Evolutionary conservation across 37 sponge, comb jelly and placozoan species (phyloP), one percentile per base, ranked within the genome.

Genomic region (Mnemiopsis leidyi): DNA sequence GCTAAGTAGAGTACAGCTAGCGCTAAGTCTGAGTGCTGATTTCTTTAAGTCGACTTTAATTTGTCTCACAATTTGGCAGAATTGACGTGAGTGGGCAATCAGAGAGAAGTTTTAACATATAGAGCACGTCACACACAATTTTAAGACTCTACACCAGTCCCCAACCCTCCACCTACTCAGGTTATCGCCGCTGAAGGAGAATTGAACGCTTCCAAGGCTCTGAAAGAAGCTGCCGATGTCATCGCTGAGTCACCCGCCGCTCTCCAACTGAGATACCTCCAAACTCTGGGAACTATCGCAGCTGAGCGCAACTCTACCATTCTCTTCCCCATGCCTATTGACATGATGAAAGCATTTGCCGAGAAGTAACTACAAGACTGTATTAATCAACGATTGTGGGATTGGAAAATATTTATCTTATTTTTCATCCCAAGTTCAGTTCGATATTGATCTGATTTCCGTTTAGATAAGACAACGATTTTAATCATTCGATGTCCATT

Each of bases 281-380:
- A 99, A 94, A 97, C 99, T 13, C 95, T 99, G 34, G 95, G 92
- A 76, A 76, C 93, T 79, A 97, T 99, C 82, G 96, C 97, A 33
- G 96, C 95, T 16, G 99, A 99, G 94, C 94, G 93, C 76, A 95
- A 96, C 71, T 97, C 99, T 20, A 97, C 97, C 77, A 96, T 99
- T n/a, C 83, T 99, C 69, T 99, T 99, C 93, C 99, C 99, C 24
- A 95, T 99, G 32, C 99, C 99, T 36, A 96, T 99, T 68, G 95
- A 97, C 76, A 85, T 96, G 92, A 88, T 99, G 95, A 85, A 85
- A 25, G 90, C 90, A 16, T 85, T 85, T 61, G 90, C 90, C 25
- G 90, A 39, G 24, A 85, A 25, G 30, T 85, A 85, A 33, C n/a
- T n/a, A 85, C 7, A n/a, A 25, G 1, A 79, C 73, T 69, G n/a